Evolutionary conservation across 2,888 invertebrate genomes (phyloP).

Genomic region (Cosmia pyralina): DNA sequence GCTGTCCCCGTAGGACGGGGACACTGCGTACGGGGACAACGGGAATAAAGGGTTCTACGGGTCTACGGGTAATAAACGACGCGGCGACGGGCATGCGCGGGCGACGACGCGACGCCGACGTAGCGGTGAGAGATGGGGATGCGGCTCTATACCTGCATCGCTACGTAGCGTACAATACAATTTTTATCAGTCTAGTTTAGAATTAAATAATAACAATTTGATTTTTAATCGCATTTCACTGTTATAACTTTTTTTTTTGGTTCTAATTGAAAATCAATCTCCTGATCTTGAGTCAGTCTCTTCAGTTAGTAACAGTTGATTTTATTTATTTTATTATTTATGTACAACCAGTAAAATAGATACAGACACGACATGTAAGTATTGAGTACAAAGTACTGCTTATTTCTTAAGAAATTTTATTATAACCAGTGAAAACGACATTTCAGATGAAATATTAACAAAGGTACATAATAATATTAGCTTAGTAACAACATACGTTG

Average conservation of each 20-base stretch:
- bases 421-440: not conserved
- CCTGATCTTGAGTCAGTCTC: not conserved
- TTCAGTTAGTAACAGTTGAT: not conserved
- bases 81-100: constrained; percentile 2
- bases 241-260: not conserved
- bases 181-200: not conserved
- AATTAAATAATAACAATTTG: no score
- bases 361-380: no score
- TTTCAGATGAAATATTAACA: not conserved
- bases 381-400: no score
- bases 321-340: not conserved
- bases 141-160: constrained; percentile 4
- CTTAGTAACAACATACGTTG: constrained; percentile 21
- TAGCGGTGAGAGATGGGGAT: constrained; percentile 6
- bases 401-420: no score
- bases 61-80: constrained; percentile 9
- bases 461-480: not conserved
- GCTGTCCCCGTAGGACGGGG: no score
- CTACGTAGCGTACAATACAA: not conserved
- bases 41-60: constrained; percentile 20
- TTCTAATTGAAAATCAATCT: not conserved
- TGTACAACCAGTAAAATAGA: no score
- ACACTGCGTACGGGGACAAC: no score
- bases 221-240: no score
- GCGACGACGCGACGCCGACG: no score